Evolutionary conservation across 2,797 vertebrate species (phyloP).

Genomic region (Spinus olivaceus): DNA sequence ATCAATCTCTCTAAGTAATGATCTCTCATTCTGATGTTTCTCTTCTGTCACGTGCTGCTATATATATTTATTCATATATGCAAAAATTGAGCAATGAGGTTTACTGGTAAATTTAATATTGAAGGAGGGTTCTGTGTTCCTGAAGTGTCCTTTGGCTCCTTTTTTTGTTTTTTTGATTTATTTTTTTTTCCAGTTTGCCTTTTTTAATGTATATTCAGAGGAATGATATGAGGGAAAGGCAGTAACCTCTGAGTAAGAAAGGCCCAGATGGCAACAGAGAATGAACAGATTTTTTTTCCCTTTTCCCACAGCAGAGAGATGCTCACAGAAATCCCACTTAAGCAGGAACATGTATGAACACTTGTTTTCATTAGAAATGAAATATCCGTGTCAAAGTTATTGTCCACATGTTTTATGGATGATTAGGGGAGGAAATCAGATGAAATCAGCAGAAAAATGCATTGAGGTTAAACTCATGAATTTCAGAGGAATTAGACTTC

Average conservation of each 20-base stretch:
- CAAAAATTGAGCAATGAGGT: neutral
- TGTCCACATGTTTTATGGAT: neutral
- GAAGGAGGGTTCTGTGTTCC: neutral
- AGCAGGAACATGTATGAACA: neutral
- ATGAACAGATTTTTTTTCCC: neutral
- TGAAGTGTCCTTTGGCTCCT: neutral
- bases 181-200: neutral
- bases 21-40: neutral
- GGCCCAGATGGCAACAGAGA: neutral
- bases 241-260: neutral
- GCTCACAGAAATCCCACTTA: neutral
- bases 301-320: neutral
- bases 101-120: neutral
- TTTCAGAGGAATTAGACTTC: neutral
- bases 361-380: neutral
- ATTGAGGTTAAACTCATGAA: neutral
- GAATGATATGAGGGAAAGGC: neutral
- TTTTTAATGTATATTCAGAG: neutral
- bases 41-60: neutral
- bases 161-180: neutral
- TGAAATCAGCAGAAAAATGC: neutral
- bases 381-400: neutral
- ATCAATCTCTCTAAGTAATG: neutral
- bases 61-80: neutral
- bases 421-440: neutral